Evolutionary conservation across 35 echinoderm and acorn worm species (phyloP), one percentile per base, ranked within the genome.

Genomic region (Holothuria glaberrima): DNA sequence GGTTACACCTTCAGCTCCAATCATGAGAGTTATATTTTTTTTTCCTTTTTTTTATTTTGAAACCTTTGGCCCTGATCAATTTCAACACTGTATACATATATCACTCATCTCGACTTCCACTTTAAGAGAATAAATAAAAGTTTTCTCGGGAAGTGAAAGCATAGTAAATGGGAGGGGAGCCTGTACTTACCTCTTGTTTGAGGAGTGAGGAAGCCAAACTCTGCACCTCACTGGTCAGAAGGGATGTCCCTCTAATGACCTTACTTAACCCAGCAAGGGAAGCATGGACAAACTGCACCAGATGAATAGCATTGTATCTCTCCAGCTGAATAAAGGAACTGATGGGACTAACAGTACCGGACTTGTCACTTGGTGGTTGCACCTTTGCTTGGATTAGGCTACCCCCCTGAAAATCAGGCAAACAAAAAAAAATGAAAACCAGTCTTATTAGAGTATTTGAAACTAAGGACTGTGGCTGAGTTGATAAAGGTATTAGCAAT

Each of bases 241-340:
- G 91, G 9, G 91, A 93, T 4, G 90, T 91, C 1, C 97, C 97
- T 70, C 97, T 86, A 60, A 99, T 94, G 48, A 99, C 93, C 86
- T 99, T 99, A 50, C 97, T 99, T 19, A 99, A 91, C 9, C 90
- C 91, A 59, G 97, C 97, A 74, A 99, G 87, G 14, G 97, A 93
- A 19, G 97, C 95, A 65, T 99, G 97, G 27, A 99, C 93, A 89
- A 61, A 99, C 90, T 99, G 97, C 3, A 99, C 97, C 64, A 99
- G 89, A 14, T 93, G 86, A 31, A 99, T 62, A 34, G 93, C 97
- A 62, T 99, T 99, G 89, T 89, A 99, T 21, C 91, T 58, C 75
- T 99, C 93, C 30, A 94, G 86, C 85, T 95, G 83, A 44, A 99
- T 99, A 85, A 99, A 95, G 3, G 93, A 94, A 18, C 65, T 88